Base-by-base conservation (phyloP, 2,113 vertebrate species). In the Sylvilagus bachmani region DNA sequence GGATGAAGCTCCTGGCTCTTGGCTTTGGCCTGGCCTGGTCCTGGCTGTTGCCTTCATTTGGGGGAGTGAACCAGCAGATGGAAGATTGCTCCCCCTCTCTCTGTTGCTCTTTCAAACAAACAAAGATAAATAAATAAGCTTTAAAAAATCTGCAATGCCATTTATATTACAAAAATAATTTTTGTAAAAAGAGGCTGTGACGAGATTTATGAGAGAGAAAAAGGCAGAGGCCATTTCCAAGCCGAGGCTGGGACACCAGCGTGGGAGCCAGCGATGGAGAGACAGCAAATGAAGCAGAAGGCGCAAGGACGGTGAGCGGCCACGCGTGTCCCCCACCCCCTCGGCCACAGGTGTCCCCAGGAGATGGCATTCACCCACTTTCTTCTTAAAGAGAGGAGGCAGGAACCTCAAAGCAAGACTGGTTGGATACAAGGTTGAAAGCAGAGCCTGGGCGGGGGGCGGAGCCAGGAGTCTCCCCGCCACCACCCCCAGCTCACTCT, bases 271-370 rank as follows among this genome's bases (percentile, higher is more conserved):
- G 94, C 9, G 38, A 16, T 0, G 3, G 27, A 89, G 17, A 55
- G 33, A 12, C 16, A 25, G 44, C 2, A 62, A 16, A 33, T 3
- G 25, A 44, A 55, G 31, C 25, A 6, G 61, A 78, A 73, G 61
- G 38, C 2, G 10, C 24, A 27, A 21, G 70, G 4, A 6, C 0
- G 3, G 2, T 0, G 1, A 3, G 1, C 0, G 1, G 31, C 3
- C 27, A 13, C 36, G 17, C 67, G 9, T 24, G 78, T 36, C 75
- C 89, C 5, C 75, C 53, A 7, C 64, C 13, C 8, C 79, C 29
- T 70, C 21, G 17, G 67, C 79, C 10, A 9, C 17, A 16, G 92
- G 25, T 61, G 44, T 44, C 44, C 44, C 44, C 51, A 75, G 33
- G 55, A 75, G 64, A 58, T 12, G 29, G 78, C 62, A 49, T 44